phyloP scores from a whole-genome alignment of 1,140 invertebrate genomes.

The Brachystomella parvula region DNA sequence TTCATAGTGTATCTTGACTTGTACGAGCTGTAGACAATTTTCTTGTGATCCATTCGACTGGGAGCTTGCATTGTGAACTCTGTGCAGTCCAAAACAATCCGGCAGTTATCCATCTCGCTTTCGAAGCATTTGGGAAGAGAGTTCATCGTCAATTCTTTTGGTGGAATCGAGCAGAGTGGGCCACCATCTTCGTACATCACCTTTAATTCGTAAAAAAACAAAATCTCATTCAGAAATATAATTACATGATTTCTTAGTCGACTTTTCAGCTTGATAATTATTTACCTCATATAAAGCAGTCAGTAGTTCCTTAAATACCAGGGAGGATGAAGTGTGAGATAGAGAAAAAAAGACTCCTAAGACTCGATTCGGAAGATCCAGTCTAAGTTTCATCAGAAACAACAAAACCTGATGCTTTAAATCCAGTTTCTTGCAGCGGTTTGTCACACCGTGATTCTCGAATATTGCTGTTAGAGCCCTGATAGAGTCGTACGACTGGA shows the following conservation, averaged over 20 bases:
- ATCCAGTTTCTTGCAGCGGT: background rate
- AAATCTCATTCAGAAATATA: no score
- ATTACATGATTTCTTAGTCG: no score
- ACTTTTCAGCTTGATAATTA: no score
- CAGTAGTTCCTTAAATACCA: background rate
- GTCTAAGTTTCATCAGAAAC: background rate
- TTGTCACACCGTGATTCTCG: background rate
- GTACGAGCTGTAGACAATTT: slow-evolving; percentile 3
- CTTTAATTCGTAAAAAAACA: no score
- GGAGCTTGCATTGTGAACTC: slow-evolving; percentile 8
- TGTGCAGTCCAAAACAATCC: slow-evolving; percentile 10
- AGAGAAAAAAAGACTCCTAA: background rate
- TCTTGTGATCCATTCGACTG: background rate
- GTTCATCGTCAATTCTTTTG: background rate
- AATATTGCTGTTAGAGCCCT: background rate
- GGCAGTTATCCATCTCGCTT: background rate
- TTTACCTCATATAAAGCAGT: background rate
- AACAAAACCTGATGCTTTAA: background rate
- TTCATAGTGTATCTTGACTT: slow-evolving; percentile 11
- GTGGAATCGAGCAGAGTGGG: background rate
- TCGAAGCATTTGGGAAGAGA: slow-evolving; percentile 2
- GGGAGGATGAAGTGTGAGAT: background rate
- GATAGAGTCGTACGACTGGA: background rate
- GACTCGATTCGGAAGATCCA: background rate
- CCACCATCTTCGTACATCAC: slow-evolving; percentile 13